phyloP scores from a whole-genome alignment of 2,113 vertebrate genomes.

The Caranx melampygus region DNA sequence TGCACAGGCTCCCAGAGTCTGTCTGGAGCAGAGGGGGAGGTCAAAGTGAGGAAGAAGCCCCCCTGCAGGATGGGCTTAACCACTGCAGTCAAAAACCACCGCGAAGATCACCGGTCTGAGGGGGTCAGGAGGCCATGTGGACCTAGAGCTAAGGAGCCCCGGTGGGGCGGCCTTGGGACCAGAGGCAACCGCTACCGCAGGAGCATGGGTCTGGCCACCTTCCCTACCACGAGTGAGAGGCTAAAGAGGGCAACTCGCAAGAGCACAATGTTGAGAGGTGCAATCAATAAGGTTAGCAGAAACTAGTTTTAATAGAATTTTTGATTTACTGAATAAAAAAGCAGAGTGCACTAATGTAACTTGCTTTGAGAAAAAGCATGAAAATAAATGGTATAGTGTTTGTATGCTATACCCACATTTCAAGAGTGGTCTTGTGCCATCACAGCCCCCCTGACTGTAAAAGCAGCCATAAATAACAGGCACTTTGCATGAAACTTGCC shows the following conservation, averaged over 20 bases:
- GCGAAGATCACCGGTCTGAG: conserved; percentile 73
- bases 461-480: not conserved
- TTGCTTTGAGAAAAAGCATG: not conserved
- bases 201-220: conserved; percentile 79
- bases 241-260: conserved; percentile 91
- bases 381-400: not conserved
- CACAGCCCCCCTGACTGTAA: not conserved
- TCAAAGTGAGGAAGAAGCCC: conserved; percentile 91
- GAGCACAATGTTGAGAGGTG: conserved; percentile 82
- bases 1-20: conserved; percentile 84
- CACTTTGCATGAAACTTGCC: not conserved
- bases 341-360: not conserved
- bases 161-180: conserved; percentile 69
- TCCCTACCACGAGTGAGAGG: conserved; percentile 86
- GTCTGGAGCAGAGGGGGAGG: conserved; percentile 85
- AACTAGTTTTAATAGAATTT: not conserved
- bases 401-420: not conserved
- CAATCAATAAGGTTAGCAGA: conserved; percentile 76
- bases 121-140: conserved; percentile 78
- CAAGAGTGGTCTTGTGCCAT: not conserved
- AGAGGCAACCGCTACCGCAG: conserved; percentile 77
- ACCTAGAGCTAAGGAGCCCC: conserved; percentile 82
- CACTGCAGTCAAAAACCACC: conserved; percentile 76
- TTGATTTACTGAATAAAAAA: not conserved
- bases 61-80: conserved; percentile 65